phyloP scores from a whole-genome alignment of 2,113 vertebrate species.

The Cygnus atratus region DNA sequence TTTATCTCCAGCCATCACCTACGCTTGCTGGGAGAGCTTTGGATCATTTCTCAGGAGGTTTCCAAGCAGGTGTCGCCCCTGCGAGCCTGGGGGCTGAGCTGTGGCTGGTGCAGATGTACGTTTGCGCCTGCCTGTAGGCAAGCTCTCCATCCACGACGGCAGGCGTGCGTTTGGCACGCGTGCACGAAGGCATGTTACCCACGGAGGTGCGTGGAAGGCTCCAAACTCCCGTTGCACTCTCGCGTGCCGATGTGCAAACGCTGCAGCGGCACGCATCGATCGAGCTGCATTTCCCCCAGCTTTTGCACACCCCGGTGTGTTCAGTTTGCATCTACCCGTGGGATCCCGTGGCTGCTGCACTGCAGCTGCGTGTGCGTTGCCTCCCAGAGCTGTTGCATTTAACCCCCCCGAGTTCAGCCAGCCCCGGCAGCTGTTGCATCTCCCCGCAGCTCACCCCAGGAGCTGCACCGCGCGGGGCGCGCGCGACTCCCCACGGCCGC shows the following conservation, averaged over 20 bases:
- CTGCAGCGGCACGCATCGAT: background rate
- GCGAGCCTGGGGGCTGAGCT: background rate
- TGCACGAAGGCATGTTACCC: background rate
- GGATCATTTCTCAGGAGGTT: background rate
- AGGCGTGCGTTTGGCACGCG: background rate
- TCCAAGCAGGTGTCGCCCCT: background rate
- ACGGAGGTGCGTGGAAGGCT: too few relatives aligned
- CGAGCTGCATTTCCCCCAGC: background rate
- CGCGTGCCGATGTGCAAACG: background rate
- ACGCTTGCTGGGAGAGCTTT: background rate
- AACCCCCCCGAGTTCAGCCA: too few relatives aligned
- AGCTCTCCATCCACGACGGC: background rate
- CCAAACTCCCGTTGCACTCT: background rate
- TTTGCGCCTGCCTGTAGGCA: background rate
- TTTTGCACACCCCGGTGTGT: background rate
- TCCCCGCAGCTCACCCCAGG: background rate
- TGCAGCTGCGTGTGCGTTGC: background rate
- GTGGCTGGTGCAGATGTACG: background rate
- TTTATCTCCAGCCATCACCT: background rate
- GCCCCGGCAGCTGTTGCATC: background rate
- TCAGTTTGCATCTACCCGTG: background rate
- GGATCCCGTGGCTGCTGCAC: background rate
- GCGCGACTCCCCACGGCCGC: background rate
- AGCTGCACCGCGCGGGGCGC: background rate
- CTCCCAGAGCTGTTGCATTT: background rate